Conservation (phyloP, 1,140 invertebrate species). For the Oncopodura yosiiana region DNA sequence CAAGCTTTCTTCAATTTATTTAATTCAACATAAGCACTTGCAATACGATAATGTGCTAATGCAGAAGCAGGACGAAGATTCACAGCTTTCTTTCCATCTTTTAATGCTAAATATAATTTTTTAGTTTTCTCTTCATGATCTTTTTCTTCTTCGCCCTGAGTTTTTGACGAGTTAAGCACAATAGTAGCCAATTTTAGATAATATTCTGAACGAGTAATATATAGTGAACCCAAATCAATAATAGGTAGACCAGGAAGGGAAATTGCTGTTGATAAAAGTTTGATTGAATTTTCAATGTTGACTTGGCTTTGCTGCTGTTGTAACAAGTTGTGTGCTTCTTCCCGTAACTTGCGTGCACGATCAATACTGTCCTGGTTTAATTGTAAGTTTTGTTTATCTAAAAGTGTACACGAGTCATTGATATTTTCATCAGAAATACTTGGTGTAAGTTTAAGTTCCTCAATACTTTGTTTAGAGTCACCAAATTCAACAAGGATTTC, state of each 20-base stretch:
- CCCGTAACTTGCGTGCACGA: slow-evolving; percentile 7
- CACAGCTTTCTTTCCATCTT: slow-evolving; percentile 19
- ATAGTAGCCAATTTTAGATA: slow-evolving; percentile 4
- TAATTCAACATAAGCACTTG: slow-evolving; percentile 19
- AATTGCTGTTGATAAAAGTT: slow-evolving; percentile 4
- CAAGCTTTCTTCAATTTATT: slow-evolving; percentile 21
- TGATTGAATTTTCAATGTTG: slow-evolving; percentile 6
- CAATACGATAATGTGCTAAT: slow-evolving; percentile 16
- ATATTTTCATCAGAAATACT: slow-evolving; percentile 20
- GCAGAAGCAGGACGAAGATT: slow-evolving; percentile 17
- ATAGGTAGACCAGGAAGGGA: slow-evolving; percentile 6
- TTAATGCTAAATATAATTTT: slow-evolving; percentile 9
- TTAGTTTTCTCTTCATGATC: background rate
- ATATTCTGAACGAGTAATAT: slow-evolving; percentile 12
- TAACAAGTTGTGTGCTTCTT: slow-evolving; percentile 12
- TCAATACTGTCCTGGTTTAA: slow-evolving; percentile 3
- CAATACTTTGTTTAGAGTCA: slow-evolving; percentile 16
- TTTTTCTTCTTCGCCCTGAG: background rate
- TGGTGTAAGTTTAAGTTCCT: slow-evolving; percentile 11
- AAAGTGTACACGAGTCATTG: background rate
- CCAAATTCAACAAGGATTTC: slow-evolving; percentile 21
- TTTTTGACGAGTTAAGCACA: too few species aligned
- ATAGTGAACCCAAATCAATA: slow-evolving; percentile 14
- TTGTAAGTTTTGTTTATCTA: background rate
- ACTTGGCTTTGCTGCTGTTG: background rate